These are phyloP conservation scores for Corythaixoides concolor DNA, from an alignment of 2,113 vertebrate species.

Conservation along the genomic window DNA sequence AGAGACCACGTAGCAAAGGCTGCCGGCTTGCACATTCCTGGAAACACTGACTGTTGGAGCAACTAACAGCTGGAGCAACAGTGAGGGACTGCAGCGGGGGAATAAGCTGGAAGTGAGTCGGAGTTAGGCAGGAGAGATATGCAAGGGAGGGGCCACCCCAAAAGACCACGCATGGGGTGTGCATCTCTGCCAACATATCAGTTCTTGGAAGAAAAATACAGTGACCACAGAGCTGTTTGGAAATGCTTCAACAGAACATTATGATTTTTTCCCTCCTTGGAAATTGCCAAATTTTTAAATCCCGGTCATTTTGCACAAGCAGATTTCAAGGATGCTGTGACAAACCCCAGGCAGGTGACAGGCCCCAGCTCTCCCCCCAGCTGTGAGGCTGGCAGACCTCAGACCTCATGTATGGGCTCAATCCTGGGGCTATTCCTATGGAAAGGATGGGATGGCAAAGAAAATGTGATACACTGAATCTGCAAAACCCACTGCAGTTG, in stretches of 20 bases:
- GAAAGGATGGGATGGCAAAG: background rate
- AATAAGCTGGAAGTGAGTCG: background rate
- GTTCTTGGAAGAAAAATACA: background rate
- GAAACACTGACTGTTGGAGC: background rate
- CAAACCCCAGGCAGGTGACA: background rate
- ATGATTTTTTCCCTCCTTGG: fast-evolving
- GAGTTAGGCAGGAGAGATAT: background rate
- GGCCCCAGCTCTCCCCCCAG: background rate
- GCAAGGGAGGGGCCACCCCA: background rate
- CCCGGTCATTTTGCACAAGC: background rate
- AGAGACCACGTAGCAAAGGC: fast-evolving
- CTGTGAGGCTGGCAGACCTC: background rate
- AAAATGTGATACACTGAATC: background rate
- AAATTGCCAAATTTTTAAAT: background rate
- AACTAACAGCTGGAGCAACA: background rate
- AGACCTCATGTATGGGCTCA: background rate
- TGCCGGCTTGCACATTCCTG: background rate
- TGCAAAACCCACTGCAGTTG: background rate
- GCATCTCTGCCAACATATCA: background rate
- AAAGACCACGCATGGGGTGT: background rate
- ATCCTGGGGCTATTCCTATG: fast-evolving
- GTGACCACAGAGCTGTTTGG: background rate
- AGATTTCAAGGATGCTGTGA: background rate
- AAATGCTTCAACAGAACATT: background rate
- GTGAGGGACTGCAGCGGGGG: background rate